Base-by-base conservation (phyloP, 1,140 invertebrate species). In the Tetramorium simillimum region DNA sequence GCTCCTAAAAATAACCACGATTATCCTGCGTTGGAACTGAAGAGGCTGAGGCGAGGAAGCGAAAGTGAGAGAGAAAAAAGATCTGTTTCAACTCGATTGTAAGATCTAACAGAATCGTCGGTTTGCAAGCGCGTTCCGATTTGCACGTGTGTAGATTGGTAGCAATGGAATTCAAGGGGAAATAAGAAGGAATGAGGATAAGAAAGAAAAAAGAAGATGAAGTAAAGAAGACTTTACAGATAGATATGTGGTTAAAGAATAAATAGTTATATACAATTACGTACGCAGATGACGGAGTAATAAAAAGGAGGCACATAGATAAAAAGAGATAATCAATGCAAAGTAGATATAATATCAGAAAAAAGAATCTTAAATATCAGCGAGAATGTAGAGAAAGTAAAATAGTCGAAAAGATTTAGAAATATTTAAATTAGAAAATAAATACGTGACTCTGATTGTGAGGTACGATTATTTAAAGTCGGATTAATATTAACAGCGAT, bases 1-100 rank as follows among this genome's bases (percentile, higher is more conserved):
- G 77, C 67, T 62, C 56, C 40, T 73, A 84, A 84, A 75, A 75
- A 84, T 75, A 84, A 75, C 69, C 40, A n/a, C 80, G 46, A 80
- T 82, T 60, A 73, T 40, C 14, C 10, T 40, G 16, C 53, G 21
- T 12, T 40, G 56, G 75, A 60, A 37, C 2, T 28, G 58, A 53
- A 24, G 5, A 63, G 43, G n/a, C 53, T 73, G 56, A 18, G 43
- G n/a, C 73, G 60, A n/a, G n/a, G 49, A 63, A n/a, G 46, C 62
- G 14, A 77, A 63, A 62, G 18, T 21, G 16, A 60, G 51, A 53
- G 49, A 75, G 53, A 58, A 65, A 28, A 56, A 67, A 73, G 24
- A 82, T 62, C n/a, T 37, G 77, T 14, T 86, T 84, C 67, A 37
- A n/a, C 5, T 78, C 82, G 60, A 86, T 73, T 37, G 65, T 43